These are phyloP conservation scores for Amiota communis DNA, from an alignment of 2,888 invertebrate species.

Conservation along the genomic window DNA sequence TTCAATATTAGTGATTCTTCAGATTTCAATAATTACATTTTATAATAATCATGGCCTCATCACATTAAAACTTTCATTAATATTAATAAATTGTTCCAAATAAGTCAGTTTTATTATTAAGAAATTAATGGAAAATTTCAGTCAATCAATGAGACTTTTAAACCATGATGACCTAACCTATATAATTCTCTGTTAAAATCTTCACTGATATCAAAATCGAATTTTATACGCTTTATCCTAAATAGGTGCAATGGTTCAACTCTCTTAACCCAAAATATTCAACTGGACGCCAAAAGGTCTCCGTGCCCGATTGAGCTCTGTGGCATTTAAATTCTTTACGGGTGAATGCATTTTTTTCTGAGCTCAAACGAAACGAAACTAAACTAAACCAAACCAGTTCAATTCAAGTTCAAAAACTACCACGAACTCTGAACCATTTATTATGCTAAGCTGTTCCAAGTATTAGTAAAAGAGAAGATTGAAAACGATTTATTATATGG, in stretches of 20 bases:
- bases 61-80: no score
- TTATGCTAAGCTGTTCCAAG: neutral
- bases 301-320: conserved; percentile 31
- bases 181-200: no score
- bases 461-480: neutral
- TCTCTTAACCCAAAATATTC: conserved; percentile 55
- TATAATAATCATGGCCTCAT: no score
- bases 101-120: no score
- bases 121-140: no score
- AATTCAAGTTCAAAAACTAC: conserved; percentile 57
- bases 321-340: conserved; percentile 49
- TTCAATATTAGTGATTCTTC: no score
- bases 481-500: conserved; percentile 25
- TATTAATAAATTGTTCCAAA: no score
- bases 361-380: conserved; percentile 4
- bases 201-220: neutral
- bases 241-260: conserved; percentile 2
- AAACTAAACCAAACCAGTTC: neutral
- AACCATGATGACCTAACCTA: no score
- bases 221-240: conserved; percentile 8
- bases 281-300: conserved; percentile 21
- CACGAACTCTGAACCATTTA: conserved; percentile 55
- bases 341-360: conserved; percentile 54
- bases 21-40: no score
- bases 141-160: no score